A percentile compares a stretch with the other conserved stretches of the same genome.
Evolutionary conservation across 2,888 invertebrate genomes (phyloP).

Genomic region (Drosophila maculinotata): DNA sequence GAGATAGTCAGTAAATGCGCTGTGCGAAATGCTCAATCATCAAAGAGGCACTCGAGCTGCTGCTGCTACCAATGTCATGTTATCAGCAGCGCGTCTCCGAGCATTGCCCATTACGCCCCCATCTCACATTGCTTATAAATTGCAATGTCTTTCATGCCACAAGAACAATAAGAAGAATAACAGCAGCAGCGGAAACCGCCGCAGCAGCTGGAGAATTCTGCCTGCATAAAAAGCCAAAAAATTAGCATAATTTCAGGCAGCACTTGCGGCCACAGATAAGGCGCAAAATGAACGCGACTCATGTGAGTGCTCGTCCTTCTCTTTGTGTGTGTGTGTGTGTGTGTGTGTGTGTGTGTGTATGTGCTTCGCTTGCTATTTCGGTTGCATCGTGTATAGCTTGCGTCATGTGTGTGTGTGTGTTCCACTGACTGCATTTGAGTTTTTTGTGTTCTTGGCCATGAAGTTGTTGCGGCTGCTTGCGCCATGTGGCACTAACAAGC

Average conservation of each 20-base stretch:
- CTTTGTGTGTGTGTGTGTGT: conserved; percentile 10
- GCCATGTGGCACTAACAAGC: conserved; percentile 35
- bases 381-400: conserved; percentile 55
- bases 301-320: conserved; percentile 9
- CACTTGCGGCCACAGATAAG: conserved; percentile 70
- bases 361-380: conserved; percentile 50
- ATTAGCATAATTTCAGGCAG: conserved; percentile 76
- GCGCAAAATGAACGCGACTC: conserved; percentile 70
- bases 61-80: conserved; percentile 68
- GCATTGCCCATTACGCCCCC: conserved; percentile 38
- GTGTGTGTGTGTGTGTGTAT: conserved; percentile 21
- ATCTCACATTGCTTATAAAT: conserved; percentile 54
- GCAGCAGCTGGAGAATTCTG: conserved; percentile 44
- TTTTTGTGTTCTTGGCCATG: conserved; percentile 49
- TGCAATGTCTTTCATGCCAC: conserved; percentile 38
- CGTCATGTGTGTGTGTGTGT: conserved; percentile 47
- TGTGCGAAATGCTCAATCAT: conserved; percentile 70
- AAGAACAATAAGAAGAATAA: conserved; percentile 27
- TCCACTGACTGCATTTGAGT: conserved; percentile 15
- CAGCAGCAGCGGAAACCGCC: conserved; percentile 17
- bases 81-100: conserved; percentile 56
- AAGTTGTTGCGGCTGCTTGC: conserved; percentile 44
- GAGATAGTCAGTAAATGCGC: conserved; percentile 64
- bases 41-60: conserved; percentile 42
- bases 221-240: conserved; percentile 73